A percentile compares a stretch with the other conserved stretches of the same genome.
phyloP scores from a whole-genome alignment of 2,888 invertebrate genomes.

The Agrotis puta region DNA sequence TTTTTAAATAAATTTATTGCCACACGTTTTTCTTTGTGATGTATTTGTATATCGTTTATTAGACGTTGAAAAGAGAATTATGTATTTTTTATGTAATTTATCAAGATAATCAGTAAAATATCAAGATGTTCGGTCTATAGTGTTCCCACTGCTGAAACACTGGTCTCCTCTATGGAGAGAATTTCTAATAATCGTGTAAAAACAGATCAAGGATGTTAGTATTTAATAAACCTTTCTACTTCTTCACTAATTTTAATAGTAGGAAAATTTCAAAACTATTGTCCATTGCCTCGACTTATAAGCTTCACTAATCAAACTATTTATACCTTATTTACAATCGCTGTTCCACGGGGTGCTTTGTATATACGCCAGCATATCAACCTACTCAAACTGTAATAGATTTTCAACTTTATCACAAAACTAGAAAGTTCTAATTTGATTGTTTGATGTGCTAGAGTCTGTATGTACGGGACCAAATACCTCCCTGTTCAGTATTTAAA shows the following conservation, averaged over 20 bases:
- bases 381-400: too few relatives aligned
- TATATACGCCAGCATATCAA: conserved; percentile 28
- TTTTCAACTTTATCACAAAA: too few relatives aligned
- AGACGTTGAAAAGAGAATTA: not conserved
- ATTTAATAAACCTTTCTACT: not conserved
- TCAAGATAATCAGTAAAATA: too few relatives aligned
- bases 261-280: not conserved
- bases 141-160: too few relatives aligned
- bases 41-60: conserved; percentile 9
- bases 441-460: too few relatives aligned
- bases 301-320: conserved; percentile 63
- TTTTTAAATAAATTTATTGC: conserved; percentile 37
- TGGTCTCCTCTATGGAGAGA: too few relatives aligned
- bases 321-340: conserved; percentile 42
- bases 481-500: conserved; percentile 7
- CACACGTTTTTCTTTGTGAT: conserved; percentile 24
- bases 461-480: too few relatives aligned
- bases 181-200: too few relatives aligned
- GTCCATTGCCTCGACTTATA: conserved; percentile 1
- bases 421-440: too few relatives aligned
- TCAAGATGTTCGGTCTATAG: too few relatives aligned
- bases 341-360: conserved; percentile 51
- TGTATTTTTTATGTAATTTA: not conserved
- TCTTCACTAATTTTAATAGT: not conserved
- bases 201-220: too few relatives aligned